These are phyloP conservation scores for Lycocerus yunnanus DNA, from an alignment of 2,888 invertebrate genomes.

Conservation along the genomic window DNA sequence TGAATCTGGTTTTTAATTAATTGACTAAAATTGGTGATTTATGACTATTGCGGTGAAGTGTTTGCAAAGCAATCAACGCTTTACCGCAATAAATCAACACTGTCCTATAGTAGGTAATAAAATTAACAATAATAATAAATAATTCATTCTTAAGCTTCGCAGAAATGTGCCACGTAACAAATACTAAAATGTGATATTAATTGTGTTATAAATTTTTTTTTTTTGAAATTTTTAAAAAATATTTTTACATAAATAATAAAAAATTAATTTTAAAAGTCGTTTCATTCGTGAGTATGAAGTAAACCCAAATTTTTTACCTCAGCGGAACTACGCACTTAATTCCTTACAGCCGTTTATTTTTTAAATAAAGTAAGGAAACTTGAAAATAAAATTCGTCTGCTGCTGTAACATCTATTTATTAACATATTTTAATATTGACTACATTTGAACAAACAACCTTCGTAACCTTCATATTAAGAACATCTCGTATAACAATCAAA, in stretches of 20 bases:
- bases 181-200: constrained; percentile 4
- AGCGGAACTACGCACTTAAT: too few relatives aligned
- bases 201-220: background rate
- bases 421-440: constrained; percentile 15
- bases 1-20: background rate
- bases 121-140: background rate
- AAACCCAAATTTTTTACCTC: too few relatives aligned
- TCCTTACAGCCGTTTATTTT: too few relatives aligned
- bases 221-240: background rate
- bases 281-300: background rate
- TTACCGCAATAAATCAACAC: background rate
- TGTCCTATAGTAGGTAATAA: background rate
- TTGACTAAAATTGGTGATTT: background rate
- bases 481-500: constrained; percentile 14
- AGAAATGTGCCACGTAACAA: background rate
- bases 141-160: background rate
- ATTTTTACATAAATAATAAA: background rate
- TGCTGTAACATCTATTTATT: constrained; percentile 33
- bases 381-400: background rate
- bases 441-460: background rate
- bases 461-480: background rate
- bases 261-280: background rate
- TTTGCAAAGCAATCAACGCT: background rate
- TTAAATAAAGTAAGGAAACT: too few relatives aligned
- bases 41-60: background rate